Conservation (phyloP, 2,113 vertebrate species). For the Symphodus melops region DNA sequence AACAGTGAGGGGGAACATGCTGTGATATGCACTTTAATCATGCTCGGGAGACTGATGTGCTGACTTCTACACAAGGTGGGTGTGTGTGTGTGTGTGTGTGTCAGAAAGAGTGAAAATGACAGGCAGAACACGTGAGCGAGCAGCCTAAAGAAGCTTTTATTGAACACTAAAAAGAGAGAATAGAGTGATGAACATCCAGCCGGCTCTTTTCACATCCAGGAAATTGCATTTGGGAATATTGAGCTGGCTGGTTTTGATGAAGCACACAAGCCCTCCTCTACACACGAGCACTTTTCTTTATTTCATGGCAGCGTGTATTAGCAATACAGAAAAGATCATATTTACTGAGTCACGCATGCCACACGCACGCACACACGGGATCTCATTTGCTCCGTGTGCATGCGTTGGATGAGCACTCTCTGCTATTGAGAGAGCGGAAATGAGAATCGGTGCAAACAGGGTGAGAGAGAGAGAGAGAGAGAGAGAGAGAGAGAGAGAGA, state of each 20-base stretch:
- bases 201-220: conserved; percentile 67
- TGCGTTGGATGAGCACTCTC: conserved; percentile 53
- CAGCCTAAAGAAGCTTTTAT: conserved; percentile 68
- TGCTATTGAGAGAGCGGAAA: conserved; percentile 63
- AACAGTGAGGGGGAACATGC: conserved; percentile 29
- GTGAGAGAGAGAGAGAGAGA: conserved; percentile 1
- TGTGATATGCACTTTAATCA: conserved; percentile 52
- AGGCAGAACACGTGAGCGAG: conserved; percentile 30
- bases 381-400: conserved; percentile 66
- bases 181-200: conserved; percentile 72
- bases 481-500: neutral
- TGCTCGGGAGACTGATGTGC: conserved; percentile 30
- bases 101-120: conserved; percentile 39
- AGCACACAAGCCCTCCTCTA: conserved; percentile 47
- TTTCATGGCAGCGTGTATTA: conserved; percentile 45
- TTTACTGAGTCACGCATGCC: conserved; percentile 45
- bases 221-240: conserved; percentile 81
- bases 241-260: conserved; percentile 69
- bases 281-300: conserved; percentile 8
- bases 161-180: conserved; percentile 62
- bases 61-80: conserved; percentile 8
- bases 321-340: conserved; percentile 58
- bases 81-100: conserved; percentile 1
- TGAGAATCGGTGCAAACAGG: conserved; percentile 59
- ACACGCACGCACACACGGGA: conserved; percentile 36